Conservation (phyloP, 2,888 invertebrate genomes). For the Mythimna pallens region DNA sequence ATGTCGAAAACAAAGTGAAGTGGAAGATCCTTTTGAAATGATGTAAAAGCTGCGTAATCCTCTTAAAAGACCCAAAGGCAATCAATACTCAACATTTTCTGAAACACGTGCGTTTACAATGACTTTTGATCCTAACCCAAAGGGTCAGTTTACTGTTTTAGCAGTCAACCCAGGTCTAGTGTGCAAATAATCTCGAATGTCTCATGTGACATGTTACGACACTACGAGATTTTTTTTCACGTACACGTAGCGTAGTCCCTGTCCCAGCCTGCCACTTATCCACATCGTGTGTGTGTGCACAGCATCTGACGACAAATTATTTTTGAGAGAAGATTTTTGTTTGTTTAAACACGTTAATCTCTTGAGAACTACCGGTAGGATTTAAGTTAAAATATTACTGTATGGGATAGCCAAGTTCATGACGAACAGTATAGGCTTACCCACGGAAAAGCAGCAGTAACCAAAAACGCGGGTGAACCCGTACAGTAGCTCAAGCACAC, state of each 20-base stretch:
- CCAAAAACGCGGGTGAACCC: too few relatives aligned
- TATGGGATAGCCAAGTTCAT: too few relatives aligned
- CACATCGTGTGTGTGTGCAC: background rate
- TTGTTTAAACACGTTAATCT: too few relatives aligned
- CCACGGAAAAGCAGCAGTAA: too few relatives aligned
- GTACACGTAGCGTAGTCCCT: conserved; percentile 1
- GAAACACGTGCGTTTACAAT: conserved; percentile 4
- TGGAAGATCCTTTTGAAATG: conserved; percentile 16
- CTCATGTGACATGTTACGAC: conserved; percentile 12
- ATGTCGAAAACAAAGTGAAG: conserved; percentile 15
- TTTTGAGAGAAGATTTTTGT: background rate
- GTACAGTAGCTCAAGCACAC: too few relatives aligned
- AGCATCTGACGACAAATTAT: background rate
- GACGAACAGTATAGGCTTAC: too few relatives aligned
- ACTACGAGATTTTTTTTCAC: conserved; percentile 6
- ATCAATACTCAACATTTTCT: conserved; percentile 17
- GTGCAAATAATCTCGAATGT: conserved; percentile 19
- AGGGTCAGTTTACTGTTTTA: conserved; percentile 13
- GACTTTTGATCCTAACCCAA: conserved; percentile 21
- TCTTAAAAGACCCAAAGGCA: conserved; percentile 33
- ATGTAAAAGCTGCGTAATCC: conserved; percentile 21
- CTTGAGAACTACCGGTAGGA: too few relatives aligned
- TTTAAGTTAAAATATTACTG: too few relatives aligned
- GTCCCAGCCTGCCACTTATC: background rate
- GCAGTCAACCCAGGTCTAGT: conserved; percentile 4